These are phyloP conservation scores for Papilio machaon DNA, from an alignment of 1,140 invertebrate species.

Conservation along the genomic window DNA sequence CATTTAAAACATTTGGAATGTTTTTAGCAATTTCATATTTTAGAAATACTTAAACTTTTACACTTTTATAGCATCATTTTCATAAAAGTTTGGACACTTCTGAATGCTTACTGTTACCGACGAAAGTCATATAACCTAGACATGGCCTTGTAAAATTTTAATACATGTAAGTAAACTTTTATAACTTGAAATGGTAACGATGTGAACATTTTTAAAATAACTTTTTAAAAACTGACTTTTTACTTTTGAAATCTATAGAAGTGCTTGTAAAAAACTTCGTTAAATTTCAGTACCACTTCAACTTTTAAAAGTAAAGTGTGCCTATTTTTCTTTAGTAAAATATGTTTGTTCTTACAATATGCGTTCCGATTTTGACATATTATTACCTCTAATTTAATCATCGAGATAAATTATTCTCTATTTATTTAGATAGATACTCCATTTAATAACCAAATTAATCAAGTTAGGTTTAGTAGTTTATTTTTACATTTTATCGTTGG, in stretches of 20 bases:
- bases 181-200: background rate
- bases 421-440: too few species aligned
- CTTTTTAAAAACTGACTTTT: background rate
- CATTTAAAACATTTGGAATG: background rate
- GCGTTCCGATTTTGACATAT: too few species aligned
- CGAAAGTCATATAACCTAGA: background rate
- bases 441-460: too few species aligned
- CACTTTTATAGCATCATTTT: background rate
- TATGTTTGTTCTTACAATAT: too few species aligned
- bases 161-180: background rate
- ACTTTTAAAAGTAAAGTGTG: background rate
- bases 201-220: background rate
- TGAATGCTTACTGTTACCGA: background rate
- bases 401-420: too few species aligned
- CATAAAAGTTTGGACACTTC: conserved; percentile 8
- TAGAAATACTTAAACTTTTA: background rate
- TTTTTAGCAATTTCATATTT: background rate
- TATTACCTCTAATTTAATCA: too few species aligned
- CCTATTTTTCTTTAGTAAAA: background rate
- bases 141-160: conserved; percentile 5
- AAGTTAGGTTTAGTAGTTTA: too few species aligned
- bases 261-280: background rate
- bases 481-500: too few species aligned
- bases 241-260: background rate
- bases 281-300: background rate